phyloP scores from a whole-genome alignment of 2,797 vertebrate genomes.

The Scolopax rusticola region DNA sequence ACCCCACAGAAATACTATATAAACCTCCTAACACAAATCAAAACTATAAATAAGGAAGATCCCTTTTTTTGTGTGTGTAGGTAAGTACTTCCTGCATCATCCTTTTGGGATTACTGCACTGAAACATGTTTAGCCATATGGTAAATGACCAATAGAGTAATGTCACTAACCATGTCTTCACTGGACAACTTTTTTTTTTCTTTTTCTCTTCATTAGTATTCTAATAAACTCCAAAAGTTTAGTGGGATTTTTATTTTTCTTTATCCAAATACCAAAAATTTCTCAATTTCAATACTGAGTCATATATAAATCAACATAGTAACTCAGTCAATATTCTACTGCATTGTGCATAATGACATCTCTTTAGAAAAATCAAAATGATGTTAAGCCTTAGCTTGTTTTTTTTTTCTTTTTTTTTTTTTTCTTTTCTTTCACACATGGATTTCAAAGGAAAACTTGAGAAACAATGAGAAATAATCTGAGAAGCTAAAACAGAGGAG shows the following conservation, averaged over 20 bases:
- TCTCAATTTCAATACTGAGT: background rate
- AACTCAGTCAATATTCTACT: background rate
- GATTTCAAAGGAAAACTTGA: background rate
- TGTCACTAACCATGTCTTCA: background rate
- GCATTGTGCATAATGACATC: background rate
- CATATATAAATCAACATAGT: background rate
- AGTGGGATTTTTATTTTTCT: background rate
- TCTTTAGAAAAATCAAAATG: background rate
- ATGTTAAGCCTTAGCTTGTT: background rate
- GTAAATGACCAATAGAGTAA: accelerated
- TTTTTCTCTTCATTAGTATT: background rate
- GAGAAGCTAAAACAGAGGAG: background rate
- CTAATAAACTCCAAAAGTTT: background rate
- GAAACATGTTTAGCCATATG: background rate
- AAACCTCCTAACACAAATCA: slow-evolving; percentile 25
- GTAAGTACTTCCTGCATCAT: background rate
- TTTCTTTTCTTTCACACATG: background rate
- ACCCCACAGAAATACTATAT: too few species aligned
- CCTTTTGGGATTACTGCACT: background rate
- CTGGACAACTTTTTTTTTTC: background rate
- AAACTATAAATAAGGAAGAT: slow-evolving; percentile 57
- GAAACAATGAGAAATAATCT: background rate
- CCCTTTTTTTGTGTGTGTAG: background rate
- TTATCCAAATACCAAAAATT: background rate
- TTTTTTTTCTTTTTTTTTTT: background rate